Base-by-base conservation (phyloP, 1,140 invertebrate genomes). In the Tribolium castaneum region DNA sequence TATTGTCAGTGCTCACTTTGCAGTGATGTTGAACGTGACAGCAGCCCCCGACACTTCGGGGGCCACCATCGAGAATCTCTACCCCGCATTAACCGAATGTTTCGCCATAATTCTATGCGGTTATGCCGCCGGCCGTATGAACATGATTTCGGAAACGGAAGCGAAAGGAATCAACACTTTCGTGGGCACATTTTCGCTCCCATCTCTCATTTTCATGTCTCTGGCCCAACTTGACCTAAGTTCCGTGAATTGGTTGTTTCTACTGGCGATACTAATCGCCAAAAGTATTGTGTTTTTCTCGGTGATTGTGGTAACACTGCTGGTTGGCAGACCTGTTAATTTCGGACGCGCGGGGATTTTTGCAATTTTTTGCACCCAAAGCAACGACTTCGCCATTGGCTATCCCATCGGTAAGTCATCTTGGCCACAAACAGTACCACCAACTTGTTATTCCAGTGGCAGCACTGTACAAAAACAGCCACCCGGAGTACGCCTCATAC, bases 361-460 rank as follows among this genome's bases (percentile, higher is more conserved):
- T 90, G 95, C 95, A 16, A 99, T 99, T 82, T 98, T 99, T 87
- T 95, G 94, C 56, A 99, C 97, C 0, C 97, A 99, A 85, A 98
- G 96, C 85, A 99, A 99, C 91, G 98, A 99, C 88, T 99, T 99
- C 90, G 98, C 98, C 56, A 92, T 99, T 81, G 97, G 97, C 76
- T 98, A 95, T 89, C 97, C 98, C 2, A 98, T 99, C 84, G 92
- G 96, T 97, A 90, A 93, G 92, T 90, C 39, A 45, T 2, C 1
- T 3, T 10, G 7, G 39, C 7, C 7, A 14, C 52, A 12, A 75
- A 59, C 12, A 74, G 52, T 5, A 30, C 7, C 7, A 14, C 52
- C 19, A 75, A 59, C 12, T 74, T 66, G 5, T 39, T 45, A 70
- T 92, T 91, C 76, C 84, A 95, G 93, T 95, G 62, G 90, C 90